phyloP scores from a whole-genome alignment of 1,140 invertebrate species.

The Lysiphlebus fabarum region DNA sequence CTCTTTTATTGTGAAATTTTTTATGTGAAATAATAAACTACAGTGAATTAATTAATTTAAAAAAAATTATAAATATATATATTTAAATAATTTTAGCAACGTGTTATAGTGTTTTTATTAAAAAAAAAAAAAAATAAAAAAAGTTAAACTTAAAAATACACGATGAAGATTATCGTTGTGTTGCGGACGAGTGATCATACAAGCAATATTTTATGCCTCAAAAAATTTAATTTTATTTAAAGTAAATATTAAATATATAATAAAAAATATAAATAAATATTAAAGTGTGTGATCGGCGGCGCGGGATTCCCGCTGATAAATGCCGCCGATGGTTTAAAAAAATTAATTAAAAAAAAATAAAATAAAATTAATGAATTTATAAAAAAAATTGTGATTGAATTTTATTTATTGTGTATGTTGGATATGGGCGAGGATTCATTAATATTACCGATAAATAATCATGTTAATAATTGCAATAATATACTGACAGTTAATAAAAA shows the following conservation, averaged over 20 bases:
- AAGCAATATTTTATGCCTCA: conserved; percentile 11
- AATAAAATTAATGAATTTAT: conserved; percentile 11
- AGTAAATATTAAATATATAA: conserved; percentile 15
- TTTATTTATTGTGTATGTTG: conserved; percentile 28
- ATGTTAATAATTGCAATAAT: too few species aligned
- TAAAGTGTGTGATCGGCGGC: conserved; percentile 16
- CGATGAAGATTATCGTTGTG: conserved; percentile 10
- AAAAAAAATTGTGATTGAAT: conserved; percentile 24
- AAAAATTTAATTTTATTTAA: background rate
- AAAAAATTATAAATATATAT: background rate
- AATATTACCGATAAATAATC: conserved; percentile 30
- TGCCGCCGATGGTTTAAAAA: conserved; percentile 10
- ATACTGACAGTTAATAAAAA: too few species aligned
- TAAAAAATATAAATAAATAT: too few species aligned
- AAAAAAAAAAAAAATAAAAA: background rate
- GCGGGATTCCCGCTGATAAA: conserved; percentile 24
- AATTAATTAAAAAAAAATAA: background rate
- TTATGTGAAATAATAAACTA: conserved; percentile 11
- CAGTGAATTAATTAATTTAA: background rate
- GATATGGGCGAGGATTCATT: conserved; percentile 48
- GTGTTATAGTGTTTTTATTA: background rate
- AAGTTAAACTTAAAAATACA: background rate
- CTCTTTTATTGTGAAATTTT: too few species aligned
- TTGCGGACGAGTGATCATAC: conserved; percentile 12
- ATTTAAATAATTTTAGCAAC: background rate